A percentile compares a stretch with the other conserved stretches of the same genome.
phyloP scores from a whole-genome alignment of 2,797 vertebrate species.

The Hippopotamyrus pictus region DNA sequence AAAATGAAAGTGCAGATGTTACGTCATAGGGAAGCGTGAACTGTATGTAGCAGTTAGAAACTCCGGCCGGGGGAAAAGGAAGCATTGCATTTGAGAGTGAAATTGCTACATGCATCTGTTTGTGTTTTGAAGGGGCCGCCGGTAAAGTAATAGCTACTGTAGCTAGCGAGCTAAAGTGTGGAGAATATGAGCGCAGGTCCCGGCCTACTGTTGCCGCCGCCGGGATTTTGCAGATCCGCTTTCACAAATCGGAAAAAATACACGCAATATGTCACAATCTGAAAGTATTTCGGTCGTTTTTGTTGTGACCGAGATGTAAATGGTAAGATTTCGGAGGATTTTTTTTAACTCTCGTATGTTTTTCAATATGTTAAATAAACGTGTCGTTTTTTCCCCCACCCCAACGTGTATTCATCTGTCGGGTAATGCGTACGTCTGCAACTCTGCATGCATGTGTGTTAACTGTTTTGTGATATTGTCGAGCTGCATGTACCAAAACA shows the following conservation, averaged over 20 bases:
- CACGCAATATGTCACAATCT: conserved; percentile 50
- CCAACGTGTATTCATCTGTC: conserved; percentile 27
- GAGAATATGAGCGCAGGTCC: conserved; percentile 59
- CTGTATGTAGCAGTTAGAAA: conserved; percentile 35
- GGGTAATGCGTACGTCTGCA: conserved; percentile 19
- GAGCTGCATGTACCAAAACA: conserved; percentile 15
- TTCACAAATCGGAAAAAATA: conserved; percentile 62
- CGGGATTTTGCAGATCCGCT: conserved; percentile 65
- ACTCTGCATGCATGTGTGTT: conserved; percentile 31
- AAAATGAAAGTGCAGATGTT: conserved; percentile 31
- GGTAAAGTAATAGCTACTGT: conserved; percentile 50
- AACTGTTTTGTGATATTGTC: conserved; percentile 41
- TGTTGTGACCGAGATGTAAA: conserved; percentile 51
- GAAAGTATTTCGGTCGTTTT: conserved; percentile 30
- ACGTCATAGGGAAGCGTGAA: conserved; percentile 38
- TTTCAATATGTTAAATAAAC: conserved; percentile 49
- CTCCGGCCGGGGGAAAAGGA: conserved; percentile 26
- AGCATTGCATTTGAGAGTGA: conserved; percentile 37
- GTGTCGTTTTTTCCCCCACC: conserved; percentile 9
- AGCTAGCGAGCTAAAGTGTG: conserved; percentile 39
- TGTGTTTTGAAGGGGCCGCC: conserved; percentile 52
- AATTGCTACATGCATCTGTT: conserved; percentile 39
- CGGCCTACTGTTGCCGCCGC: conserved; percentile 68
- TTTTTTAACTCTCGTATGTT: conserved; percentile 38
- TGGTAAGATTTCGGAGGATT: conserved; percentile 62